Evolutionary conservation across 1,140 invertebrate species (phyloP).

Genomic region (Holotrichia oblita): DNA sequence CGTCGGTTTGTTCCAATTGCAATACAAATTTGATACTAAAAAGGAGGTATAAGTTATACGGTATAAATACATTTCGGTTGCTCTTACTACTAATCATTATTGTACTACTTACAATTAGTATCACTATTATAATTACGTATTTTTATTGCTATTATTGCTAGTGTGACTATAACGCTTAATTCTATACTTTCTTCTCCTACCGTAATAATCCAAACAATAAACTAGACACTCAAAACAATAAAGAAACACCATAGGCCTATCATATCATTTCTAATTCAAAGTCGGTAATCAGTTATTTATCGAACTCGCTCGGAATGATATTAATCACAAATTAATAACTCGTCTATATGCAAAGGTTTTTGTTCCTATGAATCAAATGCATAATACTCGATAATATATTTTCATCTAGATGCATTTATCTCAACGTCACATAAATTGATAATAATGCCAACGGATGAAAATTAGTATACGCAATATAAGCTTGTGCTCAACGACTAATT

Average conservation of each 20-base stretch:
- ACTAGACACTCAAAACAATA: not conserved
- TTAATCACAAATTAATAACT: constrained; percentile 11
- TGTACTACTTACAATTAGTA: too few relatives aligned
- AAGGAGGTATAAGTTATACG: too few relatives aligned
- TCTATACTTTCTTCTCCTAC: too few relatives aligned
- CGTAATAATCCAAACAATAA: too few relatives aligned
- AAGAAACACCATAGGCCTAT: not conserved
- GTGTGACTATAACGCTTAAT: too few relatives aligned
- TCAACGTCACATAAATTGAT: not conserved
- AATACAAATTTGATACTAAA: too few relatives aligned
- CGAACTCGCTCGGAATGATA: not conserved
- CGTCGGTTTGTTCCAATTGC: too few relatives aligned
- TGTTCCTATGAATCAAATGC: not conserved
- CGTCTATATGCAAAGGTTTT: constrained; percentile 3
- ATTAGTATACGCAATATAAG: not conserved
- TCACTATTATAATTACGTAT: too few relatives aligned
- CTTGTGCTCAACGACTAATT: not conserved
- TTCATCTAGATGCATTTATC: not conserved
- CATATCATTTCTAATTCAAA: not conserved
- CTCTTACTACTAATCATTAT: too few relatives aligned
- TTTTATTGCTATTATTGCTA: too few relatives aligned
- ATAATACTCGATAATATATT: constrained; percentile 5
- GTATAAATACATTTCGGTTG: too few relatives aligned
- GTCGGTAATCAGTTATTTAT: not conserved
- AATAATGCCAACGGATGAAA: not conserved